Evolutionary conservation across 2,113 vertebrate species (phyloP).

Genomic region (Columba livia): DNA sequence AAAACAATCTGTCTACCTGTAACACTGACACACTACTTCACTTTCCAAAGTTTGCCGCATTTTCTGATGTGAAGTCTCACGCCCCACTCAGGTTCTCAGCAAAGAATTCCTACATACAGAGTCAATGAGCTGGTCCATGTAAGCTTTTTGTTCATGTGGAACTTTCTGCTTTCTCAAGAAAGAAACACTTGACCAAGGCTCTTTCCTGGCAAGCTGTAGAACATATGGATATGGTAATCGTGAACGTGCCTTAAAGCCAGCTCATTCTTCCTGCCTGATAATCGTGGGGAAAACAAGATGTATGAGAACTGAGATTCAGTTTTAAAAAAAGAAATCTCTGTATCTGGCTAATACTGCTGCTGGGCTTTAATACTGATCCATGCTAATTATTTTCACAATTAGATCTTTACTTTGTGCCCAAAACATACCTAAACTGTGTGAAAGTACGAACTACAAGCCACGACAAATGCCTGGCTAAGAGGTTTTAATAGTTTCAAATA

Average conservation of each 20-base stretch:
- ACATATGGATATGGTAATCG: accelerated
- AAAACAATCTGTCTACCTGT: neutral
- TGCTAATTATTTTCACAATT: neutral
- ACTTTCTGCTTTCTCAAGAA: neutral
- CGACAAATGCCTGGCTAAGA: neutral
- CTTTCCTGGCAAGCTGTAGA: neutral
- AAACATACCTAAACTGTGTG: too few relatives aligned
- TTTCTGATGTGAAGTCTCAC: too few relatives aligned
- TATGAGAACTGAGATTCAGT: neutral
- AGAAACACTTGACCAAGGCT: neutral
- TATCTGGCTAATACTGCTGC: neutral
- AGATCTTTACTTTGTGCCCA: neutral
- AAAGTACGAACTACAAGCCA: neutral
- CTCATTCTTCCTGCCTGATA: neutral
- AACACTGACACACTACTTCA: neutral
- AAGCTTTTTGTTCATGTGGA: neutral
- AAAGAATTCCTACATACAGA: neutral
- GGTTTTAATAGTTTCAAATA: neutral
- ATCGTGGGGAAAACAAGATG: neutral
- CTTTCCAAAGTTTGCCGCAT: neutral
- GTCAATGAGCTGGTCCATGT: neutral
- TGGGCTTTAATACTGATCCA: neutral
- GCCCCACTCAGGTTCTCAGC: too few relatives aligned
- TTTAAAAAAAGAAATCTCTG: neutral
- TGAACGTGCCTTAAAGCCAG: neutral